Percentiles rank a stretch among this genome's conserved stretches.
Evolutionary conservation across 2,797 vertebrate genomes (phyloP).

Genomic region (Urocyon cinereoargenteus): DNA sequence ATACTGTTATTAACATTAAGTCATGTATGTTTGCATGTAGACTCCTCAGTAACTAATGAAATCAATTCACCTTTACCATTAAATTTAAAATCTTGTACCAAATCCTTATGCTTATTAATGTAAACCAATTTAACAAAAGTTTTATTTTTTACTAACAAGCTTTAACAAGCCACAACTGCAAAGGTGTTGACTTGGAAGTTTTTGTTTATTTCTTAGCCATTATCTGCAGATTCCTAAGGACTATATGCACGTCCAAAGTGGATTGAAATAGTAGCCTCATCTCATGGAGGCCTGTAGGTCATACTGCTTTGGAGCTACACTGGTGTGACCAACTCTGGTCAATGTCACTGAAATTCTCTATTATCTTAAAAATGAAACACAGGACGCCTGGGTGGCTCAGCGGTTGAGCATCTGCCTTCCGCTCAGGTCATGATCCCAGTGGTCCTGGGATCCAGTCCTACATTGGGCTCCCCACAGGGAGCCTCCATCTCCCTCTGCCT

Average conservation of each 20-base stretch:
- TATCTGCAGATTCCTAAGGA: not conserved
- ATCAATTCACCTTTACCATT: conserved; percentile 19
- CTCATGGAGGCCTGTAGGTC: not conserved
- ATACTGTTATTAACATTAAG: not conserved
- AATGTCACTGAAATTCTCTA: not conserved
- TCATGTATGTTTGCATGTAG: not conserved
- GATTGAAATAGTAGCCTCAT: rapidly evolving
- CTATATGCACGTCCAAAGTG: not conserved
- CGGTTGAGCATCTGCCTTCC: no score
- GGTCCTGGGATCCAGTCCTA: no score
- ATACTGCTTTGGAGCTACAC: not conserved
- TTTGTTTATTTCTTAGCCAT: not conserved
- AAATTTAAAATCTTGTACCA: not conserved
- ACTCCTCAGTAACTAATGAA: not conserved
- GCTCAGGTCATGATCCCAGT: no score
- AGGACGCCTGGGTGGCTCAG: not conserved
- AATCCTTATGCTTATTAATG: not conserved
- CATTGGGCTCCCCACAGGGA: no score
- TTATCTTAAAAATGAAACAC: not conserved
- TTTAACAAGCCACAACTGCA: not conserved
- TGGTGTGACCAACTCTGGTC: not conserved
- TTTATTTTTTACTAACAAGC: not conserved
- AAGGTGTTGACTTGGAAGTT: not conserved
- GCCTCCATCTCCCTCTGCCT: no score
- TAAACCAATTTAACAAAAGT: not conserved